Evolutionary conservation across 2,888 invertebrate genomes (phyloP).

Genomic region (Zygothrica quintamaculata): DNA sequence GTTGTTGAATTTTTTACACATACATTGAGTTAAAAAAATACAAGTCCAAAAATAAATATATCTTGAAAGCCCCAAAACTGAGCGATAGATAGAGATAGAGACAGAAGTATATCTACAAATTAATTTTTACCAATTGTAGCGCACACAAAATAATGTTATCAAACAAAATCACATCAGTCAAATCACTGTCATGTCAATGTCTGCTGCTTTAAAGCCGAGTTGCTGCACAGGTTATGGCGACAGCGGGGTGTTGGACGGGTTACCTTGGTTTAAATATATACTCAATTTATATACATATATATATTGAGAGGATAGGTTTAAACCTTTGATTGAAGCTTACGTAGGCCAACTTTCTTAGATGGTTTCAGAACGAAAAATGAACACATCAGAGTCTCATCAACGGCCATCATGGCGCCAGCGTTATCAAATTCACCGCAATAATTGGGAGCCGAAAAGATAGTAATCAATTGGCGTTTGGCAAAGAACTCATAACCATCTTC

Average conservation of each 20-base stretch:
- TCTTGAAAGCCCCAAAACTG: too few relatives aligned
- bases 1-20: too few relatives aligned
- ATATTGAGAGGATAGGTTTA: too few relatives aligned
- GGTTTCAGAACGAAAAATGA: conserved; percentile 87
- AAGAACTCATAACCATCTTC: conserved; percentile 99
- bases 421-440: conserved; percentile 92
- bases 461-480: conserved; percentile 97
- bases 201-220: too few relatives aligned
- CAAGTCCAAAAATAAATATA: too few relatives aligned
- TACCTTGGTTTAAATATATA: too few relatives aligned
- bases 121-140: conserved; percentile 38
- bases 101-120: conserved; percentile 14
- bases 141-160: not conserved
- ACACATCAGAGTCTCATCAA: conserved; percentile 97
- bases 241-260: too few relatives aligned
- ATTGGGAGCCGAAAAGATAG: conserved; percentile 94
- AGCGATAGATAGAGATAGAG: too few relatives aligned
- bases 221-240: too few relatives aligned
- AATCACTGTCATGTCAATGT: not conserved
- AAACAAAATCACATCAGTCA: not conserved
- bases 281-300: too few relatives aligned
- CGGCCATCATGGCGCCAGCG: conserved; percentile 97
- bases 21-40: too few relatives aligned
- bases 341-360: conserved; percentile 44
- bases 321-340: conserved; percentile 42